Base-by-base conservation (phyloP, 2,113 vertebrate genomes). In the Paratilapia polleni region DNA sequence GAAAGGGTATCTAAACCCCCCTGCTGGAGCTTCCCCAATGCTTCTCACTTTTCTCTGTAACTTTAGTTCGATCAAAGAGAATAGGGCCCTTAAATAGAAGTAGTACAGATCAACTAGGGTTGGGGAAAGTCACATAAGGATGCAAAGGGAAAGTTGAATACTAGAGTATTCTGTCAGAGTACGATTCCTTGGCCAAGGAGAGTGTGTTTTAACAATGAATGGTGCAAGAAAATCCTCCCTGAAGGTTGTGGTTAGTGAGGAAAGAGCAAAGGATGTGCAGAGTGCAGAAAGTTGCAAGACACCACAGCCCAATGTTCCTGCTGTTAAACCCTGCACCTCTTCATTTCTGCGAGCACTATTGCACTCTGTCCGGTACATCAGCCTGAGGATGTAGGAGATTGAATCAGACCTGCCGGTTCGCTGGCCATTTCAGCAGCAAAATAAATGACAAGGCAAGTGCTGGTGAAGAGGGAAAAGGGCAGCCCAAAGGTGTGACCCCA, bases 31-130 rank as follows among this genome's bases (percentile, higher is more conserved):
- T 75, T 83, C 89, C 87, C 80, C 85, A 83, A 85, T 88, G 88
- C 83, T 80, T 81, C 85, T 57, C 83, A 89, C 92, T 93, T 92
- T 86, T 81, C 85, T 88, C 78, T 92, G 89, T 91, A 93, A 93
- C 93, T 92, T 94, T 87, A 92, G 93, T 84, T 91, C 64, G 84
- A 94, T 94, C 92, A 95, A 94, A 95, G 89, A 85, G 91, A 91
- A 91, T 91, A 41, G 57, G 80, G 81, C 76, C 88, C 90, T 90
- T 80, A 88, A 93, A 88, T 78, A 90, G 90, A 90, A 93, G 88
- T 73, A 87, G 87, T 88, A 92, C 89, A 89, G 91, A 91, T 90
- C 86, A 92, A 92, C 87, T 52, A 61, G 62, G 85, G 87, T 77
- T 79, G 85, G 87, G 80, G 73, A 82, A 80, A 93, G 88, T 90